These are phyloP conservation scores for Acanthopagrus latus DNA, from an alignment of 2,797 vertebrate species.

Conservation along the genomic window DNA sequence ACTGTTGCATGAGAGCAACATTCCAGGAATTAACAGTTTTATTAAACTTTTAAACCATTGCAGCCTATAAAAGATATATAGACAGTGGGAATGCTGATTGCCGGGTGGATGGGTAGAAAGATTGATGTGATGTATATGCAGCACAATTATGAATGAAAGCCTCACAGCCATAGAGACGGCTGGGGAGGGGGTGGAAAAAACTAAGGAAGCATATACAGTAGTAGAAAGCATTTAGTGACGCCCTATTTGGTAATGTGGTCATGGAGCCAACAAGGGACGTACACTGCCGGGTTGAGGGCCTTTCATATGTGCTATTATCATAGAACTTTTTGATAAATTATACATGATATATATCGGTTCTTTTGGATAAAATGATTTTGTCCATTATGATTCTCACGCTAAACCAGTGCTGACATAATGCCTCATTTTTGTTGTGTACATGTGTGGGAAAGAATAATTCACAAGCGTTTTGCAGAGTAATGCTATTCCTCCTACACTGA, in stretches of 20 bases:
- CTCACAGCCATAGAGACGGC: background rate
- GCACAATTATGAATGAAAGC: conserved; percentile 31
- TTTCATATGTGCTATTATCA: conserved; percentile 32
- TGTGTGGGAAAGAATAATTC: conserved; percentile 48
- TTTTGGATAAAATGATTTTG: conserved; percentile 1
- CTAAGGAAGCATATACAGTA: conserved; percentile 47
- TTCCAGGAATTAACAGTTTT: conserved; percentile 2
- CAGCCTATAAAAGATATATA: background rate
- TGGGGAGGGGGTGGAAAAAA: conserved; percentile 24
- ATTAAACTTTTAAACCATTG: background rate
- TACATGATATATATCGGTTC: background rate
- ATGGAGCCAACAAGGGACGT: conserved; percentile 34
- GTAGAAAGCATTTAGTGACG: conserved; percentile 70
- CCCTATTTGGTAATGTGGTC: conserved; percentile 81
- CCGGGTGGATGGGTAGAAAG: conserved; percentile 4
- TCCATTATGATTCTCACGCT: conserved; percentile 21
- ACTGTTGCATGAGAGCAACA: background rate
- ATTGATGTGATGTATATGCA: conserved; percentile 5
- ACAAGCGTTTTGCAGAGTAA: conserved; percentile 39
- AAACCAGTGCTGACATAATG: conserved; percentile 17
- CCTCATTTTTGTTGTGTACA: conserved; percentile 16
- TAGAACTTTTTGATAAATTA: conserved; percentile 17
- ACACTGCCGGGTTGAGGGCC: conserved; percentile 12
- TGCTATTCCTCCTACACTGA: conserved; percentile 60
- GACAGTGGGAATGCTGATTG: background rate